Conservation (phyloP, 2,113 vertebrate species). For the Ibidorhyncha struthersii region DNA sequence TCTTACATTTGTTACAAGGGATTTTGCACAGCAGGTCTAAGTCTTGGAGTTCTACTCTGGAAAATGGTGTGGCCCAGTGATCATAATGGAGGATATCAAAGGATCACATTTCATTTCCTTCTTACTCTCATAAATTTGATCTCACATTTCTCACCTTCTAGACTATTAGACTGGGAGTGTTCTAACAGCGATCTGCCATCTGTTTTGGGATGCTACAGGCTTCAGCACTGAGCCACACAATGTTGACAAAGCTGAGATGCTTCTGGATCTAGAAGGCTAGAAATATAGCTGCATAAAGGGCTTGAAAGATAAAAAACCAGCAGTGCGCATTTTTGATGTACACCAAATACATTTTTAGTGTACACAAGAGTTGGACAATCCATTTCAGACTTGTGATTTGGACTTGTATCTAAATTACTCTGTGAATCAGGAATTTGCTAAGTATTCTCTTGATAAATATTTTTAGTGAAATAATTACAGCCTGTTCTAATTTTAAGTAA, state of each 20-base stretch:
- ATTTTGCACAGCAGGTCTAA: background rate
- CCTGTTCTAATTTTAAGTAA: background rate
- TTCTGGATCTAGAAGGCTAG: background rate
- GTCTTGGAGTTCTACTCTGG: background rate
- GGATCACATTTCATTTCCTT: background rate
- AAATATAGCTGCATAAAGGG: background rate
- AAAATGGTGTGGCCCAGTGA: background rate
- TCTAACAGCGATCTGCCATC: background rate
- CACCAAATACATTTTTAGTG: background rate
- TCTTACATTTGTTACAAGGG: background rate
- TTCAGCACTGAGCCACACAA: background rate
- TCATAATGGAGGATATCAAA: background rate
- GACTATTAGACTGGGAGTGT: background rate
- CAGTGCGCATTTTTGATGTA: background rate
- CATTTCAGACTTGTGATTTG: background rate
- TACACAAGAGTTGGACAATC: background rate
- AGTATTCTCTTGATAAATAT: background rate
- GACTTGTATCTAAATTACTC: background rate
- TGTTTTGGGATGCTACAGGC: accelerated
- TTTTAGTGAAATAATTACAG: background rate
- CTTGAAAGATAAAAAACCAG: background rate
- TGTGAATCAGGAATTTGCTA: background rate
- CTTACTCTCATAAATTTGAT: background rate
- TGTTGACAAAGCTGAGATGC: background rate
- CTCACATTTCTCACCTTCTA: background rate